A percentile compares a stretch with the other conserved stretches of the same genome.
Conservation (phyloP, 2,113 vertebrate species). For the Kobus ellipsiprymnus region DNA sequence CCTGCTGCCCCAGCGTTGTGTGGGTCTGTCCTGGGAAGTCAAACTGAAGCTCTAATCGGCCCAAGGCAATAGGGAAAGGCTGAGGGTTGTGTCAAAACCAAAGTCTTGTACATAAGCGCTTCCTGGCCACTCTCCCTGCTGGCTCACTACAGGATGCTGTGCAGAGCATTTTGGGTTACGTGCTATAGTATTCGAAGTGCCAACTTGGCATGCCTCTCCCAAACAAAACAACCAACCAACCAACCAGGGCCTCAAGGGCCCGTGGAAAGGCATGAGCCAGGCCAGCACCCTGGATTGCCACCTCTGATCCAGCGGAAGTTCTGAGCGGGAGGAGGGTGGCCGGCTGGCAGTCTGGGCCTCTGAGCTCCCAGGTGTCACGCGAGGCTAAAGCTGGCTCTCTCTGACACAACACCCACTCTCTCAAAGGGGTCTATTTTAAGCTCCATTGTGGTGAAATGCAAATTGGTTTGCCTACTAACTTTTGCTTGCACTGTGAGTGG, state of each 20-base stretch:
- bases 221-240: not conserved
- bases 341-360: not conserved
- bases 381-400: not conserved
- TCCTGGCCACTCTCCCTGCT: not conserved
- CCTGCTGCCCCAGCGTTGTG: not conserved
- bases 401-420: not conserved
- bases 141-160: not conserved
- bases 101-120: not conserved
- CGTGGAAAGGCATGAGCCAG: not conserved
- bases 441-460: slow-evolving; percentile 48
- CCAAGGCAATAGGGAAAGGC: not conserved
- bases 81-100: not conserved
- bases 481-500: not conserved
- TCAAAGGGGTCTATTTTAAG: slow-evolving; percentile 22
- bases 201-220: not conserved
- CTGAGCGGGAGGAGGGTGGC: not conserved
- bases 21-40: not conserved
- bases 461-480: slow-evolving; percentile 29
- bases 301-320: not conserved
- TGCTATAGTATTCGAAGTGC: not conserved
- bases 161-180: not conserved
- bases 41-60: not conserved
- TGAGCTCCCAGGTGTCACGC: not conserved
- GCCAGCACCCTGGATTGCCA: not conserved
- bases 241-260: not conserved